These are phyloP conservation scores for Sitta carolinensis DNA, from an alignment of 2,797 vertebrate genomes.

Conservation along the genomic window DNA sequence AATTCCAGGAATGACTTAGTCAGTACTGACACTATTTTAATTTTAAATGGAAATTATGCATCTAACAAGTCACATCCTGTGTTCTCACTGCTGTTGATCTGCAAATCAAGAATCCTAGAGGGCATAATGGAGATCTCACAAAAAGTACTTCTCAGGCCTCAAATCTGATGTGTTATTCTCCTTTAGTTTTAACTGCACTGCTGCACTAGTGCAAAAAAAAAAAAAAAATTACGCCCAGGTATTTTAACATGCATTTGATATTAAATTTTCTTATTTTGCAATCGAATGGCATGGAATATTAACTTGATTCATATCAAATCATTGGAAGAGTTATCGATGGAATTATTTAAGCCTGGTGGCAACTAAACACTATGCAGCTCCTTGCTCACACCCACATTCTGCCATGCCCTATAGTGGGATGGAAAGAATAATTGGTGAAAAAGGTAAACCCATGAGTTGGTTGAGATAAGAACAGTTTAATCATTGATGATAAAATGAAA, in stretches of 20 bases:
- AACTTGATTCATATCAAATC: not conserved
- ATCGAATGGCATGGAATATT: not conserved
- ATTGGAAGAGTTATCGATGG: not conserved
- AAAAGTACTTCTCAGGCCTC: not conserved
- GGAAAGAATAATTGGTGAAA: not conserved
- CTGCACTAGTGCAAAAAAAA: not conserved
- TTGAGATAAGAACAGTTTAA: not conserved
- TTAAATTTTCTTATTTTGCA: not conserved
- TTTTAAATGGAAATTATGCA: slow-evolving; percentile 61
- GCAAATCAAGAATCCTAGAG: slow-evolving; percentile 22
- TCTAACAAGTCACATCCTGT: slow-evolving; percentile 34
- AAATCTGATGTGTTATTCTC: not conserved
- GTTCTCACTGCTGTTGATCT: slow-evolving; percentile 13
- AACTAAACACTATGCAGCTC: not conserved
- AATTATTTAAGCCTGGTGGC: not conserved
- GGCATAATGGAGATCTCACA: not conserved
- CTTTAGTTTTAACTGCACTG: not conserved
- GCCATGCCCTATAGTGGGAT: fast-evolving
- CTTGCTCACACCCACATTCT: fast-evolving
- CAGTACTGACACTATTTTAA: slow-evolving; percentile 8
- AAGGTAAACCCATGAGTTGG: not conserved
- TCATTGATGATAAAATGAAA: not conserved
- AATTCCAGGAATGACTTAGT: slow-evolving; percentile 41
- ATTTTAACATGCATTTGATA: not conserved
- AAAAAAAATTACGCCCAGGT: not conserved